phyloP scores from a whole-genome alignment of 35 echinoderm and acorn worm species.

The Chiridota heheva region DNA sequence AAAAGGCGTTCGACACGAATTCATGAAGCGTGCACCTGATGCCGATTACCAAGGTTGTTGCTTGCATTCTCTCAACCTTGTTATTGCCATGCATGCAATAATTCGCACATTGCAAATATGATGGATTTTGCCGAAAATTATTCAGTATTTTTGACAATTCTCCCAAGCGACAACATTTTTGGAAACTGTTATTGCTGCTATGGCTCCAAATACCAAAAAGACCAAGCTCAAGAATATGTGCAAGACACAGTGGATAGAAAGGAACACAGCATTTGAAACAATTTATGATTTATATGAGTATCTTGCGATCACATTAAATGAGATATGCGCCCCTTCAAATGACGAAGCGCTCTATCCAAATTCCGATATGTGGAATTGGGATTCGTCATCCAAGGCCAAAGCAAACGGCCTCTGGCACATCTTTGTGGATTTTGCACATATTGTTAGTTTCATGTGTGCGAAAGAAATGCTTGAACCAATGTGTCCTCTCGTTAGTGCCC shows the following conservation, averaged over 20 bases:
- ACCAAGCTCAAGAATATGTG: constrained; percentile 45
- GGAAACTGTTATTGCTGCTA: constrained; percentile 1
- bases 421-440: constrained; percentile 28
- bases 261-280: no score
- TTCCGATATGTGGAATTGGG: no score
- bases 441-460: constrained; percentile 19
- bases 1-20: no score
- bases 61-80: no score
- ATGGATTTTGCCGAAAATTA: constrained; percentile 28
- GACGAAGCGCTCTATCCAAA: no score
- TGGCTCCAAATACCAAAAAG: constrained; percentile 27
- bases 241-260: constrained; percentile 33
- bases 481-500: not conserved
- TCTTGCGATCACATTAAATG: no score
- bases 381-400: no score
- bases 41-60: no score
- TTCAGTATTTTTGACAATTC: constrained; percentile 36
- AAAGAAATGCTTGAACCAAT: constrained; percentile 39
- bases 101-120: not conserved
- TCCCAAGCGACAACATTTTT: constrained; percentile 28
- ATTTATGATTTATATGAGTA: no score
- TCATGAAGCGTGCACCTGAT: no score
- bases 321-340: not conserved
- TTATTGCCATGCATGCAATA: constrained; percentile 22
- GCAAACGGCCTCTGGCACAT: no score